phyloP scores from a whole-genome alignment of 2,113 vertebrate species.

The Tor tambroides region DNA sequence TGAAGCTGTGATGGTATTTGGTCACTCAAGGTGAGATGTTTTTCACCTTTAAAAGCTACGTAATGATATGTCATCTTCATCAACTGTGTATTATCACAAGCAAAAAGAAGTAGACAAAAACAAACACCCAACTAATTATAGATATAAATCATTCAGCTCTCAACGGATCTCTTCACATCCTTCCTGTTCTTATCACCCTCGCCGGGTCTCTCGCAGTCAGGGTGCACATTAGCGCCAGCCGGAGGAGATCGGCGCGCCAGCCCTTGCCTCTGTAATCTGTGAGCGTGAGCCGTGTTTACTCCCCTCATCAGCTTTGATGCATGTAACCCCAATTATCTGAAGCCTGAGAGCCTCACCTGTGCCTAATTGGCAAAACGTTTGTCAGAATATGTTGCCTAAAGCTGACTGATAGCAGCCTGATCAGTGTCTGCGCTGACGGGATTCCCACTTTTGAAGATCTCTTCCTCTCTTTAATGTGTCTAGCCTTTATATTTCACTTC shows the following conservation, averaged over 20 bases:
- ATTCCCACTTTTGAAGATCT: conserved; percentile 64
- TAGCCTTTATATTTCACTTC: background rate
- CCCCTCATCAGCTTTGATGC: conserved; percentile 43
- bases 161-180: conserved; percentile 13
- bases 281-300: conserved; percentile 36
- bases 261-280: conserved; percentile 56
- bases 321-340: conserved; percentile 67
- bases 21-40: background rate
- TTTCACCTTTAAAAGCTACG: background rate
- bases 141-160: background rate
- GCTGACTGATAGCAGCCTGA: conserved; percentile 65
- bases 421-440: conserved; percentile 65
- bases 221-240: conserved; percentile 7
- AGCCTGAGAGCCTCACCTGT: conserved; percentile 50
- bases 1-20: background rate
- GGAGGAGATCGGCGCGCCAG: background rate
- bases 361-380: conserved; percentile 67
- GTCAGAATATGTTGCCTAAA: conserved; percentile 58
- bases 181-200: conserved; percentile 31
- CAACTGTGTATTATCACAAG: background rate
- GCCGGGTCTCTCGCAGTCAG: conserved; percentile 24
- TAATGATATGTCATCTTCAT: background rate
- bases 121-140: conserved; percentile 11
- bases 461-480: conserved; percentile 30
- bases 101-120: conserved; percentile 15